These are phyloP conservation scores for Agelas oroides DNA, from an alignment of 37 sponge, comb jelly and placozoan genomes.

Conservation along the genomic window DNA sequence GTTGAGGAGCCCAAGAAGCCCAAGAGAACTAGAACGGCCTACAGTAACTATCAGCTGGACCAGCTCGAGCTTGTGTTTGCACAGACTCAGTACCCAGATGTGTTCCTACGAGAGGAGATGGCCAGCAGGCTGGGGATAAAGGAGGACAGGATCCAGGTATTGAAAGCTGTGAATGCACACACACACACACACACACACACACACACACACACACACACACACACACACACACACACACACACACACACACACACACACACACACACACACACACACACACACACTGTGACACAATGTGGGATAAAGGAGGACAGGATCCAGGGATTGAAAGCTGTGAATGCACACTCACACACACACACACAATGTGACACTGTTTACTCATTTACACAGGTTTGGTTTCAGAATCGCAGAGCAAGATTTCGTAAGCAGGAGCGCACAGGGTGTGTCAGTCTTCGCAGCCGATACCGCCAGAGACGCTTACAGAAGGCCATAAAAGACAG, in stretches of 20 bases:
- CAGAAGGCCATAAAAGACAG: conserved; percentile 42
- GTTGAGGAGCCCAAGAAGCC: conserved; percentile 53
- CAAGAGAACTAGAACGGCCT: conserved; percentile 73
- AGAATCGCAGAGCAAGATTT: conserved; percentile 72
- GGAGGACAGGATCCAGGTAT: conserved; percentile 75
- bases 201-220: too few relatives aligned
- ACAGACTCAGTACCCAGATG: conserved; percentile 79
- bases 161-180: too few relatives aligned
- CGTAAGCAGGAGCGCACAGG: conserved; percentile 84
- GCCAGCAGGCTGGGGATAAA: conserved; percentile 57
- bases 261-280: too few relatives aligned
- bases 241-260: too few relatives aligned
- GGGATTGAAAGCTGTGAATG: too few relatives aligned
- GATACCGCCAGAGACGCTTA: conserved; percentile 56
- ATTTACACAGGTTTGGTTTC: conserved; percentile 72
- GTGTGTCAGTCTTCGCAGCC: conserved; percentile 58
- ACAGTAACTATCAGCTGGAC: conserved; percentile 63
- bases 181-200: too few relatives aligned
- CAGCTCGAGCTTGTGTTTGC: conserved; percentile 71
- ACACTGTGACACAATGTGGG: too few relatives aligned
- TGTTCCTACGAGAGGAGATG: conserved; percentile 68
- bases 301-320: conserved; percentile 60
- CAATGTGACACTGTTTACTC: too few relatives aligned
- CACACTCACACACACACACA: too few relatives aligned
- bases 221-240: too few relatives aligned